Conservation (phyloP, 2,888 invertebrate genomes). For the Acanthosoma haemorrhoidale region DNA sequence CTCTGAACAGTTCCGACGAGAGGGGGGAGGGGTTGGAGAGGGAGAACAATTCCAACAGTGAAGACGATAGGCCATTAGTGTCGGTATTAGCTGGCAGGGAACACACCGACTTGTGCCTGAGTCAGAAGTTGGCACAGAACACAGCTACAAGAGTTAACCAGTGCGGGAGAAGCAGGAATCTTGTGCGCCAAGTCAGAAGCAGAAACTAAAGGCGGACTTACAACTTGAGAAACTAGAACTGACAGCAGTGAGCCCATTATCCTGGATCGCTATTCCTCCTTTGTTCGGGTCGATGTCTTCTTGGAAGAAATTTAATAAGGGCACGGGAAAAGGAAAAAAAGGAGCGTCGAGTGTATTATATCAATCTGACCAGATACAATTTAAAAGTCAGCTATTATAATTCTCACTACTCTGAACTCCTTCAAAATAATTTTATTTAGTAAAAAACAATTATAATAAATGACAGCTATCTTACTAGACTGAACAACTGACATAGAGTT, state of each 20-base stretch:
- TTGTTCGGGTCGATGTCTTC: slow-evolving; percentile 1
- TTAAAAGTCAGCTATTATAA: too few species aligned
- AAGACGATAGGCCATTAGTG: neutral
- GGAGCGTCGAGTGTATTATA: too few species aligned
- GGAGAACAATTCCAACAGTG: neutral
- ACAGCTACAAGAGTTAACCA: neutral
- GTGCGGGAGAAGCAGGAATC: slow-evolving; percentile 14
- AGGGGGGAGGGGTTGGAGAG: too few species aligned
- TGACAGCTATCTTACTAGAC: too few species aligned
- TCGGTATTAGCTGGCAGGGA: slow-evolving; percentile 2
- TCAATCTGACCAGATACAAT: too few species aligned
- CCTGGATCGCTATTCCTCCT: neutral
- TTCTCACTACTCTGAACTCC: too few species aligned
- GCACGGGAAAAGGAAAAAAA: too few species aligned
- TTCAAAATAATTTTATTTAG: too few species aligned
- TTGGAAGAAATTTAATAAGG: too few species aligned
- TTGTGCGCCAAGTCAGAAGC: slow-evolving; percentile 13
- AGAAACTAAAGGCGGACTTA: slow-evolving; percentile 16
- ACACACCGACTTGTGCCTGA: slow-evolving; percentile 8
- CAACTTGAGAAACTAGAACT: slow-evolving; percentile 22
- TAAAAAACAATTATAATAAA: too few species aligned
- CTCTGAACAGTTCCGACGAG: too few species aligned
- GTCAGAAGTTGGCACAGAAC: neutral
- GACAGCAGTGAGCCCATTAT: slow-evolving; percentile 11
- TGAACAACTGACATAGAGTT: too few species aligned